Evolutionary conservation across 2,888 invertebrate species (phyloP).

Genomic region (Perithous albicinctus): DNA sequence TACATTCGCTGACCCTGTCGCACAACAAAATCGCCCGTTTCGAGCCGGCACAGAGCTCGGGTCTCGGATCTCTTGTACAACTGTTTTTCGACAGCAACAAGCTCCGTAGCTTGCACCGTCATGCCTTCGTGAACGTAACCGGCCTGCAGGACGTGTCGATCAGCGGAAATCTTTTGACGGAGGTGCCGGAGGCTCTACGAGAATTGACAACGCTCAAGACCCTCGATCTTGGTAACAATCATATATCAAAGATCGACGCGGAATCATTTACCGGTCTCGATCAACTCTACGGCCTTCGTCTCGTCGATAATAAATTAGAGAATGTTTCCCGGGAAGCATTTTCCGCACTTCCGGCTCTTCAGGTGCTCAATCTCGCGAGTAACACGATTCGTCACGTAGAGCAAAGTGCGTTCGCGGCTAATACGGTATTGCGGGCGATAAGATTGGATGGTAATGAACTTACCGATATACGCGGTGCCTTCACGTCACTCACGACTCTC

Average conservation of each 20-base stretch:
- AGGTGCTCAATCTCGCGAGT: slow-evolving; percentile 92
- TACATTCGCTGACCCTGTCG: slow-evolving; percentile 91
- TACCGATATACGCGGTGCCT: slow-evolving; percentile 91
- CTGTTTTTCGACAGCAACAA: slow-evolving; percentile 91
- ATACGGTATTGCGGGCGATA: slow-evolving; percentile 90
- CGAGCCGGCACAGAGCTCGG: slow-evolving; percentile 90
- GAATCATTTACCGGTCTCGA: slow-evolving; percentile 91
- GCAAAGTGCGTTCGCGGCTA: slow-evolving; percentile 91
- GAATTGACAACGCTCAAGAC: slow-evolving; percentile 90
- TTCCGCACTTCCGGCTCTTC: slow-evolving; percentile 89
- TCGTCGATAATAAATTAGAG: slow-evolving; percentile 92
- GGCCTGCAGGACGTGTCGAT: slow-evolving; percentile 92
- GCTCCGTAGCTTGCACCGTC: slow-evolving; percentile 89
- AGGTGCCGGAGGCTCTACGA: slow-evolving; percentile 90
- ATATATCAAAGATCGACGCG: slow-evolving; percentile 90
- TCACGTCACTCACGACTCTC: slow-evolving; percentile 90
- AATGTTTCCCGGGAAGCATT: slow-evolving; percentile 92
- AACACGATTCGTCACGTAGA: slow-evolving; percentile 92
- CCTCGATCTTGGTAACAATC: slow-evolving; percentile 93
- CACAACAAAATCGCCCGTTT: slow-evolving; percentile 90
- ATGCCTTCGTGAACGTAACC: slow-evolving; percentile 91
- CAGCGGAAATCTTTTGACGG: slow-evolving; percentile 90
- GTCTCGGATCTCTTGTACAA: slow-evolving; percentile 90
- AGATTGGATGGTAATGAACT: slow-evolving; percentile 92
- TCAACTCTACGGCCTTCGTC: slow-evolving; percentile 90